A percentile compares a stretch with the other conserved stretches of the same genome.
phyloP scores from a whole-genome alignment of 2,797 vertebrate species.

The Siniperca undulata region DNA sequence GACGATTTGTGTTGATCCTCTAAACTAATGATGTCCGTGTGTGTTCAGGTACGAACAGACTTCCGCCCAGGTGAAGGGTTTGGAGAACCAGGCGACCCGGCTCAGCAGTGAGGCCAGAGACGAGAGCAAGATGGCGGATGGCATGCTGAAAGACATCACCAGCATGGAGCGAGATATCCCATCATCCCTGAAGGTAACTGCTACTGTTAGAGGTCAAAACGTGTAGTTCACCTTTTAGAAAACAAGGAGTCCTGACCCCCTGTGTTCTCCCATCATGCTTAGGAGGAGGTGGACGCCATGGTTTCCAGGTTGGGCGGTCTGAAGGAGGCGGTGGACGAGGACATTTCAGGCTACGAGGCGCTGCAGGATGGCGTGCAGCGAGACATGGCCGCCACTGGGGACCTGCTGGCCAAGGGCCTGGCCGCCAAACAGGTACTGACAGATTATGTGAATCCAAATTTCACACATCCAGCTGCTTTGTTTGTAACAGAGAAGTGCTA shows the following conservation, averaged over 20 bases:
- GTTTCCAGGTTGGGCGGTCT: constrained; percentile 55
- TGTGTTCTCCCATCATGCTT: constrained; percentile 22
- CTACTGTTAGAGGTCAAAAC: background rate
- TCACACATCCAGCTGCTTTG: background rate
- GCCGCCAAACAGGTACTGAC: constrained; percentile 75
- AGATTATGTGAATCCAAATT: background rate
- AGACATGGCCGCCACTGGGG: constrained; percentile 28
- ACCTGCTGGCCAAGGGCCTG: constrained; percentile 66
- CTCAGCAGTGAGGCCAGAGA: constrained; percentile 67
- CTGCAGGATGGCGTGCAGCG: constrained; percentile 53
- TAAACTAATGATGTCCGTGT: background rate
- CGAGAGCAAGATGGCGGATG: constrained; percentile 72
- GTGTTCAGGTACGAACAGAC: constrained; percentile 76
- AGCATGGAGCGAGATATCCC: constrained; percentile 72
- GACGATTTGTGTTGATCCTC: background rate
- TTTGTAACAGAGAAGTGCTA: no score
- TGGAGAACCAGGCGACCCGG: constrained; percentile 72
- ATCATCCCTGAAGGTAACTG: constrained; percentile 70
- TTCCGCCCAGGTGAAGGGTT: constrained; percentile 61
- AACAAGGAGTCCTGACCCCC: background rate
- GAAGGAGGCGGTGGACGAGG: constrained; percentile 36
- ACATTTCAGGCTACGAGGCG: constrained; percentile 44
- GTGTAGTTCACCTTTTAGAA: no score
- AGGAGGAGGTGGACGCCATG: constrained; percentile 66
- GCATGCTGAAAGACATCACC: constrained; percentile 74